Percentiles rank a stretch among this genome's conserved stretches.
phyloP scores from a whole-genome alignment of 2,113 vertebrate genomes.

The Psammodynastes pulverulentus region DNA sequence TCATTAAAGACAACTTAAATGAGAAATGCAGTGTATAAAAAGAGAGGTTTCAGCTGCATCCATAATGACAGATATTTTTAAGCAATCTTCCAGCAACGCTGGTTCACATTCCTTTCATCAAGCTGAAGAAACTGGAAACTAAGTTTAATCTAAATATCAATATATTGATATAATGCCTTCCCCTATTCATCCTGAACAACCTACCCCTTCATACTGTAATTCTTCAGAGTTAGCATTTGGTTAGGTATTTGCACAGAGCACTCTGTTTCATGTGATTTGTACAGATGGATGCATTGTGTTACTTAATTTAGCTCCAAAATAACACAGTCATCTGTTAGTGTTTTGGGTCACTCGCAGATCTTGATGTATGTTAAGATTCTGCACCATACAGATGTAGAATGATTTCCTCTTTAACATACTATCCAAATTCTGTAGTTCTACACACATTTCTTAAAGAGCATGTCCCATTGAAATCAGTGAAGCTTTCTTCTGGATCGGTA shows the following conservation, averaged over 20 bases:
- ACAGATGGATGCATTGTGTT: background rate
- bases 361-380: background rate
- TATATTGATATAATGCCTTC: background rate
- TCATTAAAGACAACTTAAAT: background rate
- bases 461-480: background rate
- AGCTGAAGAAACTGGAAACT: background rate
- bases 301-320: background rate
- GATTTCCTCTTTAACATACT: background rate
- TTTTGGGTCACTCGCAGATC: background rate
- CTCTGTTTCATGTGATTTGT: background rate
- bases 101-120: background rate
- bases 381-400: background rate
- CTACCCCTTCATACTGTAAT: background rate
- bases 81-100: background rate
- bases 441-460: background rate
- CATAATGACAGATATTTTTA: background rate
- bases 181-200: background rate
- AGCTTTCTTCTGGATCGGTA: background rate
- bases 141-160: background rate
- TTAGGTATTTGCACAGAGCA: background rate
- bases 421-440: background rate
- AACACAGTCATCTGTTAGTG: background rate
- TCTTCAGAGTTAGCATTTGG: background rate
- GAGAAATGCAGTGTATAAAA: background rate
- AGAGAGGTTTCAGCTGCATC: background rate